phyloP scores from a whole-genome alignment of 2,888 invertebrate genomes.

The Synergus umbraculus region DNA sequence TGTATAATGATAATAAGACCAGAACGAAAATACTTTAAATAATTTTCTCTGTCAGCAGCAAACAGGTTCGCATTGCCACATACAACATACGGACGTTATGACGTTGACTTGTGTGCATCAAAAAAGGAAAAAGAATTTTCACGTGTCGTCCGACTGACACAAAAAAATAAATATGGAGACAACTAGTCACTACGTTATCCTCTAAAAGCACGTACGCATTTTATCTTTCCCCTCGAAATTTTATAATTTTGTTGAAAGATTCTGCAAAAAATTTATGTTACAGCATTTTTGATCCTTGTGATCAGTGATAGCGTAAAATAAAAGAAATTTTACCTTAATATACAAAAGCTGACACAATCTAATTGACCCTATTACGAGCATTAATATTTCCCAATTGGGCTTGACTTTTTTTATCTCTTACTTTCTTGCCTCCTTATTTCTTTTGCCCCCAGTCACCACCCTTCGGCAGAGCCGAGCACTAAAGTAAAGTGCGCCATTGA shows the following conservation, averaged over 20 bases:
- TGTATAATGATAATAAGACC: not conserved
- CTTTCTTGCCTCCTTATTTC: conserved; percentile 52
- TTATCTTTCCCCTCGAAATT: not conserved
- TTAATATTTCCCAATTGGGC: conserved; percentile 61
- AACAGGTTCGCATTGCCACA: not conserved
- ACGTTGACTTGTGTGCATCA: not conserved
- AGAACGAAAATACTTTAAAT: not conserved
- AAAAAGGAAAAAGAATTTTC: not conserved
- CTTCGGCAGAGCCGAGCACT: conserved; percentile 63
- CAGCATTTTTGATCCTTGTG: too few relatives aligned
- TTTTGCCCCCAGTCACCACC: conserved; percentile 62
- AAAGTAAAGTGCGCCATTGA: conserved; percentile 74
- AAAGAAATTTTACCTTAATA: too few relatives aligned
- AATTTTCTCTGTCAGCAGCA: not conserved
- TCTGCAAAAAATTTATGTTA: not conserved
- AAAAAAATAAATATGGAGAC: not conserved
- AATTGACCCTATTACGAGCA: conserved; percentile 63
- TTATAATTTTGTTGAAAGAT: not conserved
- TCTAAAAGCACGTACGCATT: not conserved
- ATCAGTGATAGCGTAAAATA: too few relatives aligned
- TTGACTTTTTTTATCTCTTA: conserved; percentile 50
- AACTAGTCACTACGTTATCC: conserved; percentile 1
- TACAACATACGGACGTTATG: not conserved
- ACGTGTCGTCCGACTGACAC: not conserved
- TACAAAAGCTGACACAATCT: conserved; percentile 45